Base-by-base conservation (phyloP, 2,113 vertebrate genomes). In the Aplodontia rufa region DNA sequence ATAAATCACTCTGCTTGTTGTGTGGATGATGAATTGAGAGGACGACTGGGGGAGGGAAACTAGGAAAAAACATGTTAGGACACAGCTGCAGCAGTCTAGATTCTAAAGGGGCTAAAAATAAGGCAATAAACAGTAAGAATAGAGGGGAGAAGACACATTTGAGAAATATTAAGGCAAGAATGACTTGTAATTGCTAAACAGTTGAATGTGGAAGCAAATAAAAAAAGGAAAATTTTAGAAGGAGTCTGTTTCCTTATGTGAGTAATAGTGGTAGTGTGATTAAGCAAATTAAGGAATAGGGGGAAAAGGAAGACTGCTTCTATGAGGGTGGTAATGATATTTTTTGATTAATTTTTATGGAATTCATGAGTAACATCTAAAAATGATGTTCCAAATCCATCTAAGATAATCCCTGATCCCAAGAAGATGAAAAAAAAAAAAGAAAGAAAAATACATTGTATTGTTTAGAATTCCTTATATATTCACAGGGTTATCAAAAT, bases 41-140 rank as follows among this genome's bases (percentile, higher is more conserved):
- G 17, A 88, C 9, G 0, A 13, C 14, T 64, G 51, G 20, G 28
- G 9, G 28, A 95, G 14, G 10, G 37, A 69, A 20, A 82, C 19
- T 42, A 62, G 49, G 81, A 89, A 32, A 28, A 86, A 28, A 82
- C 5, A 49, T 91, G n/a, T 66, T 78, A 71, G 11, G 26, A 60
- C 8, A 86, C 20, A 58, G 16, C 24, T 72, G 0, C 16, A 66
- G 22, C 87, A 87, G 40, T 66, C 14, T 60, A 83, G 37, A 78
- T 12, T 51, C 22, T 76, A 91, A 76, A 90, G 71, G 30, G 12
- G 13, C 28, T 83, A 88, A 45, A 91, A 79, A 93, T 93, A 87
- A 95, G 78, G 5, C 85, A 85, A 28, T 78, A 82, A 49, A 5
- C 35, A 93, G 37, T 90, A 87, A 76, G 28, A 93, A 90, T 72